These are phyloP conservation scores for Allobates femoralis DNA, from an alignment of 2,797 vertebrate genomes.

Conservation along the genomic window DNA sequence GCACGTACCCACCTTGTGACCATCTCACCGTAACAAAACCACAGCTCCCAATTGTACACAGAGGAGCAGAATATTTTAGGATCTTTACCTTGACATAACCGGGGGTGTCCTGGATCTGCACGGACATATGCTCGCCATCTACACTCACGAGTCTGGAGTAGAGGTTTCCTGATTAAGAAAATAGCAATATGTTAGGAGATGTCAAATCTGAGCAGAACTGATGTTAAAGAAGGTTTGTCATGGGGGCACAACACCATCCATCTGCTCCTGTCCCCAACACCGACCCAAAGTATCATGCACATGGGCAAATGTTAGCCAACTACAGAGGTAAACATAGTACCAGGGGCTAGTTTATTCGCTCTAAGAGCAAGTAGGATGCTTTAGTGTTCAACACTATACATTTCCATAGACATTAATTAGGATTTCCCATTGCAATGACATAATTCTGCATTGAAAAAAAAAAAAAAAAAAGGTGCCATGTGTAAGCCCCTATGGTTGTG, in stretches of 20 bases:
- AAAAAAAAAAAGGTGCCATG: too few species aligned
- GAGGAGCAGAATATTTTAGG: background rate
- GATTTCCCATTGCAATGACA: too few species aligned
- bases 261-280: background rate
- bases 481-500: background rate
- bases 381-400: too few species aligned
- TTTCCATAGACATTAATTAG: too few species aligned
- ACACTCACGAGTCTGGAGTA: slow-evolving; percentile 78
- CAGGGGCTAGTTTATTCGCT: too few species aligned
- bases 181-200: slow-evolving; percentile 21
- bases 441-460: too few species aligned
- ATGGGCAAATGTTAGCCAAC: background rate
- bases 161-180: slow-evolving; percentile 74
- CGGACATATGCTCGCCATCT: slow-evolving; percentile 76
- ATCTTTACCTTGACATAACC: slow-evolving; percentile 75
- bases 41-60: background rate
- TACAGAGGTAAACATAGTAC: too few species aligned
- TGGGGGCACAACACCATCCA: background rate
- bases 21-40: too few species aligned
- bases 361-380: too few species aligned
- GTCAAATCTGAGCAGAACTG: background rate
- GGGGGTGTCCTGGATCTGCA: slow-evolving; percentile 83
- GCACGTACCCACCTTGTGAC: too few species aligned
- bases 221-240: background rate
- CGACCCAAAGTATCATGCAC: background rate